Conservation (phyloP, 2,113 vertebrate species). For the Taxidea taxus region DNA sequence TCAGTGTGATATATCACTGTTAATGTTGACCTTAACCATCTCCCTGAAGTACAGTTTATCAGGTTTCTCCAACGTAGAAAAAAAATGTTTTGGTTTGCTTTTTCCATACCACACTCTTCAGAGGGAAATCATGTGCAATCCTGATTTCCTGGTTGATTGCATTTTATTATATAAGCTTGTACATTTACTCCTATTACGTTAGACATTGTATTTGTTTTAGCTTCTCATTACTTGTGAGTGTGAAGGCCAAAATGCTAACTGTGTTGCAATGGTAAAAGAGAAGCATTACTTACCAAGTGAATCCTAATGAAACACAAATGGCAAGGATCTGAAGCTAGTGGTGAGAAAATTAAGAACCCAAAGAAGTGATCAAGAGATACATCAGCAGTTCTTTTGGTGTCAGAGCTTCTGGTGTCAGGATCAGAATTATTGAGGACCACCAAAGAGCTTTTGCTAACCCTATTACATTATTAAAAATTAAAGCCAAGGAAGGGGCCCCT, state of each 20-base stretch:
- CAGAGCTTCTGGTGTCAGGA: not conserved
- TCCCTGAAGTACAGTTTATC: not conserved
- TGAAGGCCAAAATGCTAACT: not conserved
- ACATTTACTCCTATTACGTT: not conserved
- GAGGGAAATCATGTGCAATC: not conserved
- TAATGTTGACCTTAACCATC: not conserved
- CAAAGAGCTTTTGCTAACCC: not conserved
- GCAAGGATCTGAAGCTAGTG: not conserved
- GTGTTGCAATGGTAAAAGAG: not conserved
- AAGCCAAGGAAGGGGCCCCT: not conserved
- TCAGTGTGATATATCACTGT: not conserved
- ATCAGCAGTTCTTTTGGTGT: not conserved
- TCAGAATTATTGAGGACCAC: not conserved
- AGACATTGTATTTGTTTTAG: not conserved
- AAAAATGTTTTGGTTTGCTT: not conserved
- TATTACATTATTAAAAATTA: not conserved
- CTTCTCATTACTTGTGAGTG: not conserved
- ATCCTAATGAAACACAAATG: not conserved
- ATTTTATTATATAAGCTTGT: conserved; percentile 21
- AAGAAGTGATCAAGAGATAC: not conserved
- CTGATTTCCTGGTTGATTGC: not conserved
- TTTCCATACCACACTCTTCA: not conserved
- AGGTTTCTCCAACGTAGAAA: not conserved
- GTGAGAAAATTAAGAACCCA: not conserved
- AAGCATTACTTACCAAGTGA: conserved; percentile 5